Percentiles rank a stretch among this genome's conserved stretches.
phyloP scores from a whole-genome alignment of 2,113 vertebrate species.

The Halichoerus grypus region DNA sequence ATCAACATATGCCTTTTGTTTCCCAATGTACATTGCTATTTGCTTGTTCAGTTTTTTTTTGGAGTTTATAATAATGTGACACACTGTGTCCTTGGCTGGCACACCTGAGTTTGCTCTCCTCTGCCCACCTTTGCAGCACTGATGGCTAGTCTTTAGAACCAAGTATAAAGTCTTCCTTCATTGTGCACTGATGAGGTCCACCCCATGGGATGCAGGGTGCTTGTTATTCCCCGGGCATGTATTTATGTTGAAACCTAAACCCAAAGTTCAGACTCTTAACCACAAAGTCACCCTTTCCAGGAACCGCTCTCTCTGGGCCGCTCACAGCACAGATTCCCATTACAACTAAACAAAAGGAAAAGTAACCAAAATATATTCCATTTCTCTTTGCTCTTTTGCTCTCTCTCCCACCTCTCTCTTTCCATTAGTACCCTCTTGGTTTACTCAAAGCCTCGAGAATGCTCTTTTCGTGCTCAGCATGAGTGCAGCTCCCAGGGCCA shows the following conservation, averaged over 20 bases:
- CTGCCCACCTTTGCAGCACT: rapidly evolving
- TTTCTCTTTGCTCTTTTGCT: neutral
- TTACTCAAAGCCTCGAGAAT: neutral
- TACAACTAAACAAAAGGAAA: neutral
- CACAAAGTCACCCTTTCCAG: neutral
- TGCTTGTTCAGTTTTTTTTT: neutral
- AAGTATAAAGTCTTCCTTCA: neutral
- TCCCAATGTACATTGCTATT: neutral
- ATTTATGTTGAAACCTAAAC: neutral
- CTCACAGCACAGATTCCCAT: neutral
- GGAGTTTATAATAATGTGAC: too few relatives aligned
- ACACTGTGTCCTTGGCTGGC: too few relatives aligned
- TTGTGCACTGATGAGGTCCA: neutral
- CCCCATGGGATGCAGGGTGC: rapidly evolving
- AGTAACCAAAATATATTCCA: neutral
- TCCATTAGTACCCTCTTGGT: neutral
- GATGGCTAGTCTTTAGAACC: rapidly evolving
- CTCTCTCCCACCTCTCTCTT: neutral
- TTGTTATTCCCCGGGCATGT: neutral
- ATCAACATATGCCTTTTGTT: neutral
- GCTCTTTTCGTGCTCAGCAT: neutral
- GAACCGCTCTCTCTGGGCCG: neutral
- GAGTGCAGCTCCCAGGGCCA: neutral
- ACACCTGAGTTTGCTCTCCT: neutral
- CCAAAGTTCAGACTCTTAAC: neutral